Conservation (phyloP, 2,888 invertebrate species). For the Eupelmus urozonus region DNA sequence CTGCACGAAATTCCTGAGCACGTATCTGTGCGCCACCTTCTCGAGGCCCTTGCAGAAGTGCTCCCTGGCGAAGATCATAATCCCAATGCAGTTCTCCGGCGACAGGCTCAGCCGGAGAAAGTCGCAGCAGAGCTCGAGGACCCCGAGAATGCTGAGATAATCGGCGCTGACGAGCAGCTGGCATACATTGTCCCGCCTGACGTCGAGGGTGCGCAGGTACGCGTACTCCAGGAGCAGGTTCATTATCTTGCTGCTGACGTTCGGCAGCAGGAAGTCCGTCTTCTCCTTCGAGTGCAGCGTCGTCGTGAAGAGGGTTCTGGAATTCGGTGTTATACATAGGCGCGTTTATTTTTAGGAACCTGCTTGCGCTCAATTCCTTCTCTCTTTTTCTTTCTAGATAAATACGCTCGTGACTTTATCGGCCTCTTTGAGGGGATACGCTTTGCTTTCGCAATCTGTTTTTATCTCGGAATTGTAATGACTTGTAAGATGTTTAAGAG, state of each 20-base stretch:
- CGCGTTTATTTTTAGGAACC: too few species aligned
- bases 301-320: slow-evolving; percentile 90
- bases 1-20: slow-evolving; percentile 87
- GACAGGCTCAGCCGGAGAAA: slow-evolving; percentile 84
- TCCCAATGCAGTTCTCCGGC: slow-evolving; percentile 89
- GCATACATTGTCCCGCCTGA: slow-evolving; percentile 88
- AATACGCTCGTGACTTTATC: too few species aligned
- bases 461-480: too few species aligned
- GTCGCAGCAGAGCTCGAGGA: slow-evolving; percentile 89
- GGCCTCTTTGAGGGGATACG: too few species aligned
- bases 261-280: slow-evolving; percentile 86
- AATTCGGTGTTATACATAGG: too few species aligned
- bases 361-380: too few species aligned
- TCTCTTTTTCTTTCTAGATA: too few species aligned
- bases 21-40: slow-evolving; percentile 83
- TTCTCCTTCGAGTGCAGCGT: slow-evolving; percentile 84
- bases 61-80: slow-evolving; percentile 89
- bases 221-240: slow-evolving; percentile 89
- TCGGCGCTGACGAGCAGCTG: slow-evolving; percentile 91
- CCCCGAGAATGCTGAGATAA: slow-evolving; percentile 90
- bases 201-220: slow-evolving; percentile 87
- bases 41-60: slow-evolving; percentile 87
- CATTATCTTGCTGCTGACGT: slow-evolving; percentile 88
- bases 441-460: too few species aligned
- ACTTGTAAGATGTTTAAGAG: too few species aligned